Evolutionary conservation across 1,140 invertebrate species (phyloP).

Genomic region (Drosophila eugracilis): DNA sequence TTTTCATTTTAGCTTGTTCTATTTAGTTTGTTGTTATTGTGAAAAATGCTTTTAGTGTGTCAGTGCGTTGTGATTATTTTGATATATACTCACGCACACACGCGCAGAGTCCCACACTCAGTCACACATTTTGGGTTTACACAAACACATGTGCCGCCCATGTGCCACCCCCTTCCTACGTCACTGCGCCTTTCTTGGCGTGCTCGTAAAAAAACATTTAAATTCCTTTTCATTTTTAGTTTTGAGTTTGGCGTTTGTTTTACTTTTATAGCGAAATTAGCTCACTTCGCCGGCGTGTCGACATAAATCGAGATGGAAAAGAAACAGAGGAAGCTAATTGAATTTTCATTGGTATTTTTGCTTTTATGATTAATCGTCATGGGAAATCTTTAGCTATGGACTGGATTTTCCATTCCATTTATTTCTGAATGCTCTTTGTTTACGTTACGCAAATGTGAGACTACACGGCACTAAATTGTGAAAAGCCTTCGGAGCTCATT

Average conservation of each 20-base stretch:
- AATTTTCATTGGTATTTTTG: constrained; percentile 72
- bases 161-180: constrained; percentile 25
- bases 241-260: constrained; percentile 50
- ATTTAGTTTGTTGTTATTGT: constrained; percentile 58
- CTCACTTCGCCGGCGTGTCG: constrained; percentile 52
- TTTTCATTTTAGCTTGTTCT: constrained; percentile 53
- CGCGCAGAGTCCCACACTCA: constrained; percentile 7
- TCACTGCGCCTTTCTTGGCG: constrained; percentile 24
- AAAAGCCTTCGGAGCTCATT: constrained; percentile 37
- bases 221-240: constrained; percentile 57
- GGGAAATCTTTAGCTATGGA: constrained; percentile 53
- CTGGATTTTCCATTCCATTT: constrained; percentile 35
- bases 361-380: constrained; percentile 81
- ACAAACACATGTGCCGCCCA: constrained; percentile 49
- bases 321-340: constrained; percentile 63
- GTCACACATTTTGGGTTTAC: constrained; percentile 36
- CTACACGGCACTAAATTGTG: constrained; percentile 52
- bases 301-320: constrained; percentile 27
- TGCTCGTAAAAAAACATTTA: constrained; percentile 67
- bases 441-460: constrained; percentile 49
- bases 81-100: constrained; percentile 48
- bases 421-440: constrained; percentile 44
- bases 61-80: constrained; percentile 68
- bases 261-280: constrained; percentile 59
- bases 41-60: constrained; percentile 73